phyloP scores from a whole-genome alignment of 92 coral and sea anemone species.

The Hydrozoanthus gracilis region DNA sequence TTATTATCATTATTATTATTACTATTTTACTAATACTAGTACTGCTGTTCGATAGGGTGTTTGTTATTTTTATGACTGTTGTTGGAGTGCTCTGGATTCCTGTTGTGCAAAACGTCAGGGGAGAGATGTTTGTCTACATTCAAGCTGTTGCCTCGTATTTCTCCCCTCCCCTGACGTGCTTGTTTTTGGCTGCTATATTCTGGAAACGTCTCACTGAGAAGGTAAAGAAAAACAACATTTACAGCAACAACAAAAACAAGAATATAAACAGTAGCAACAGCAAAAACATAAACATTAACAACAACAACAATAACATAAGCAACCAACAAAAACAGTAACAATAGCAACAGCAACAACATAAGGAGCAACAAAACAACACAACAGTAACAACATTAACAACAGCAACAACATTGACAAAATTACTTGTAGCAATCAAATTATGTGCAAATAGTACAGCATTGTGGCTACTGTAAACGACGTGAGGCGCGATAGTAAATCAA shows the following conservation, averaged over 20 bases:
- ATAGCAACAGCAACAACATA: no score
- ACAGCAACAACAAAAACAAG: neutral
- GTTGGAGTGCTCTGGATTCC: conserved; percentile 97
- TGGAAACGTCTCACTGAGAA: conserved; percentile 92
- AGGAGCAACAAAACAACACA: no score
- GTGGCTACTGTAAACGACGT: no score
- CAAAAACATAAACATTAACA: neutral
- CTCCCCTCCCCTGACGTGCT: conserved; percentile 92
- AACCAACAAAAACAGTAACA: no score
- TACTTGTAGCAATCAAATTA: no score
- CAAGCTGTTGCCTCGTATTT: conserved; percentile 95
- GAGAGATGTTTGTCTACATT: conserved; percentile 95
- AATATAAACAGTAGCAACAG: no score
- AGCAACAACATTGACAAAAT: no score
- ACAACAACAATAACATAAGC: neutral
- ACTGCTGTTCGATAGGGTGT: conserved; percentile 57
- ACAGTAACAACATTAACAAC: no score
- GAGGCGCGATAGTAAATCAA: no score
- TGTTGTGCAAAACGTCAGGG: conserved; percentile 93
- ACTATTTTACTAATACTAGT: neutral
- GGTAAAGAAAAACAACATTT: conserved; percentile 48
- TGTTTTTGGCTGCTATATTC: conserved; percentile 82
- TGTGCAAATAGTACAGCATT: no score
- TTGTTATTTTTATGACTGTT: conserved; percentile 93
- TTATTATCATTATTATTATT: neutral